These are phyloP conservation scores for Zelostemma sp. DNA, from an alignment of 1,140 invertebrate species.

Conservation along the genomic window DNA sequence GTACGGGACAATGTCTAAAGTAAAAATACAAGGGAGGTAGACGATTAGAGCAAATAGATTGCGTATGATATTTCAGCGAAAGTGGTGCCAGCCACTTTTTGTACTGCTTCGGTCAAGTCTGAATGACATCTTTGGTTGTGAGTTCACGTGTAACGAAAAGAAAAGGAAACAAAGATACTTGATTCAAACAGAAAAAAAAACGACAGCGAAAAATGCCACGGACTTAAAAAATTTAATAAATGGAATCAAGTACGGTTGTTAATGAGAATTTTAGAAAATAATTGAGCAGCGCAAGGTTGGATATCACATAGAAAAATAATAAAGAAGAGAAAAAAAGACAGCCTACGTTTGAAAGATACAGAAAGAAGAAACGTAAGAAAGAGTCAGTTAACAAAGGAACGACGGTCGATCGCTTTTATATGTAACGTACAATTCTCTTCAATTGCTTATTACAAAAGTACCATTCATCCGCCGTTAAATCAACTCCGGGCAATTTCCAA, in stretches of 20 bases:
- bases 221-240: too few relatives aligned
- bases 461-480: not conserved
- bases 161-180: not conserved
- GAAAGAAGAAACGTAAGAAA: not conserved
- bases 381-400: not conserved
- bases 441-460: not conserved
- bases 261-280: not conserved
- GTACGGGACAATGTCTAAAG: not conserved
- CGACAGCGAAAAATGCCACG: too few relatives aligned
- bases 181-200: not conserved
- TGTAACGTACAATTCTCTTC: not conserved
- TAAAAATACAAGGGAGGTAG: constrained; percentile 1
- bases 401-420: not conserved
- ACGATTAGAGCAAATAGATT: constrained; percentile 1
- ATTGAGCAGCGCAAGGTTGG: not conserved
- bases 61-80: constrained; percentile 10
- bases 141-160: not conserved
- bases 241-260: too few relatives aligned
- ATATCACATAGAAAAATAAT: not conserved
- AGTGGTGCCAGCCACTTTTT: constrained; percentile 50
- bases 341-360: not conserved
- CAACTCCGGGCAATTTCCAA: not conserved
- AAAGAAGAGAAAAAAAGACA: not conserved
- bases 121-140: constrained; percentile 14
- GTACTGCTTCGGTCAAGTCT: constrained; percentile 9